Evolutionary conservation across 2,888 invertebrate species (phyloP), one percentile per base, ranked within the genome.

Genomic region (Cantharis lateralis): DNA sequence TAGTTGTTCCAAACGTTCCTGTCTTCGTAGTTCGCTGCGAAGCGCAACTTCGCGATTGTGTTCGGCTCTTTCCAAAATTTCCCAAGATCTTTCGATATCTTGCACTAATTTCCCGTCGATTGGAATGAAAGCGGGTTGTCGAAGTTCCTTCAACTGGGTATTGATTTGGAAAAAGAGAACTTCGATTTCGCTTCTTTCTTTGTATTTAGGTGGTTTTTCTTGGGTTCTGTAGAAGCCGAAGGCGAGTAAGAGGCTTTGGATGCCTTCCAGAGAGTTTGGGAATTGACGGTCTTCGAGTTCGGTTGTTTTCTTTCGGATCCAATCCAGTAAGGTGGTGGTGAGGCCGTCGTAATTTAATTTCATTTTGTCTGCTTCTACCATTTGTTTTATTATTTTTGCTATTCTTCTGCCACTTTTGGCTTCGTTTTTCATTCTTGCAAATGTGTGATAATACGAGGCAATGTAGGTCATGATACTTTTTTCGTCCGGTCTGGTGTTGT

Each of bases 381-480:
- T 93, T 89, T 98, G 97, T 7, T 95, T 96, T 79, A 99, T 95
- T 85, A 99, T 98, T 89, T 99, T 99, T 62, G 98, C 98, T 86
- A 99, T 98, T 87, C 99, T 92, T 84, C 97, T 93, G 32, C 98
- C 98, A 83, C 98, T 98, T 88, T 98, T 99, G 90, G 97, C 96
- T 87, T 99, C 99, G 86, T 96, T 98, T 91, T 98, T 99, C 97
- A 99, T 98, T 83, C 98, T 92, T 66, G 99, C 98, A 90, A 99
- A 99, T 75, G 98, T 98, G 90, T 99, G 99, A 89, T 99, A 99
- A 89, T 98, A 99, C 15, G 98, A 97, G 1, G 99, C 98, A 61
- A 99, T 98, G 87, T 99, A 99, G 18, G 99, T 99, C 91, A 99
- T 96, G 87, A 99, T 97, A 32, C 98, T 98, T 89, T 98, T 99